A percentile compares a stretch with the other conserved stretches of the same genome.
Conservation (phyloP, 2,797 vertebrate species). For the Otolemur crassicaudatus region DNA sequence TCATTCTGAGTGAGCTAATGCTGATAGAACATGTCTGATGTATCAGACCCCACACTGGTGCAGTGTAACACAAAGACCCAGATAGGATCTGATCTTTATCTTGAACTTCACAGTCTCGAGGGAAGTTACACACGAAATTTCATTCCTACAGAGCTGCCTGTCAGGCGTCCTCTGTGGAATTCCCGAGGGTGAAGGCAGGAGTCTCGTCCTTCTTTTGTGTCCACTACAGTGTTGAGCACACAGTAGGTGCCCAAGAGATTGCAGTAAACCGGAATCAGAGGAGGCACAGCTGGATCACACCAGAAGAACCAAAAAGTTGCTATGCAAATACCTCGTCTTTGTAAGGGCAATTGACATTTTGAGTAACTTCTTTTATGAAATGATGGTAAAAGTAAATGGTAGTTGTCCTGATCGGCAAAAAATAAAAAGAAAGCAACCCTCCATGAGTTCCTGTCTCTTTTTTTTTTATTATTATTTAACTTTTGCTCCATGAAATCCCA, state of each 20-base stretch:
- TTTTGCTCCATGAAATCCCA: conserved; percentile 29
- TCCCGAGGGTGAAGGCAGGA: not conserved
- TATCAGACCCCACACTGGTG: not conserved
- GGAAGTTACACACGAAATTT: not conserved
- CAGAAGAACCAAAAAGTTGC: not conserved
- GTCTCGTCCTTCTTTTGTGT: not conserved
- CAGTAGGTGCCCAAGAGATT: not conserved
- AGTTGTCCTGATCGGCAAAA: not conserved
- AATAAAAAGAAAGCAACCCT: not conserved
- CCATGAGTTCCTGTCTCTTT: not conserved
- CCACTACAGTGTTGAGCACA: not conserved
- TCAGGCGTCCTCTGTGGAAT: not conserved
- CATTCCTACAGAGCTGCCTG: not conserved
- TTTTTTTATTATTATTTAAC: not conserved
- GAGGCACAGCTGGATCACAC: not conserved
- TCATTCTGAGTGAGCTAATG: not conserved
- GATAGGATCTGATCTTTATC: not conserved
- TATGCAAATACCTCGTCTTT: not conserved
- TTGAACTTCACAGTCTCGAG: not conserved
- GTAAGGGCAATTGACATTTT: not conserved
- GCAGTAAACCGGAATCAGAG: not conserved
- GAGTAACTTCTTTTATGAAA: not conserved
- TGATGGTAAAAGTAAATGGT: not conserved
- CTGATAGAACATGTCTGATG: not conserved
- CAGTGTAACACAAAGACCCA: not conserved